Evolutionary conservation across 2,797 vertebrate species (phyloP).

Genomic region (Spondyliosoma cantharus): DNA sequence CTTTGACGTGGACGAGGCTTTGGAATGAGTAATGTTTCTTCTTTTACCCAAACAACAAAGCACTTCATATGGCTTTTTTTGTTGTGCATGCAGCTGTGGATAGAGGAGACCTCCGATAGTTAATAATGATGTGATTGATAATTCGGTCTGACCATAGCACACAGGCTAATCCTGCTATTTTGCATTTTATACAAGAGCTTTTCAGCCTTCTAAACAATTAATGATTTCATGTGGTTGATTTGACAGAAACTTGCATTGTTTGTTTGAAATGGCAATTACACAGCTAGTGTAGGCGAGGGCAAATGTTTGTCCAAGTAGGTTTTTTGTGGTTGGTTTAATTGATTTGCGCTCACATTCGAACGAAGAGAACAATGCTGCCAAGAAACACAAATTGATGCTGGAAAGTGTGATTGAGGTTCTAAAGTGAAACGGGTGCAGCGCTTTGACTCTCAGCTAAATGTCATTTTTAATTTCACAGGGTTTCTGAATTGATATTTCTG

Average conservation of each 20-base stretch:
- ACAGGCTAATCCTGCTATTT: slow-evolving; percentile 5
- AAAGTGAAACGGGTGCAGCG: neutral
- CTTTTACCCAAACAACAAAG: neutral
- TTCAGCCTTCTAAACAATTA: neutral
- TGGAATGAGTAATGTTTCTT: neutral
- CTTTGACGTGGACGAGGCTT: neutral
- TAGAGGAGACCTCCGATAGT: neutral
- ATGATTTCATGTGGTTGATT: neutral
- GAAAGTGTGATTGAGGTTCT: neutral
- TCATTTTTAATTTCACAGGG: neutral
- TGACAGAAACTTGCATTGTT: neutral
- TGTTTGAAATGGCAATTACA: neutral
- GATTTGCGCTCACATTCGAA: neutral
- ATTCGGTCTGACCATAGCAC: slow-evolving; percentile 11
- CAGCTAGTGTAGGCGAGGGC: neutral
- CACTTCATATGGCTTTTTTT: neutral
- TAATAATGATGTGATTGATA: neutral
- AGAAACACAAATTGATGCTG: neutral
- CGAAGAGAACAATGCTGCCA: neutral
- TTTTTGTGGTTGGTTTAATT: slow-evolving; percentile 3
- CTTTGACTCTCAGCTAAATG: neutral
- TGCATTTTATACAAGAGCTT: slow-evolving; percentile 12
- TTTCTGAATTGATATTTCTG: neutral
- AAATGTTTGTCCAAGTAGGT: neutral
- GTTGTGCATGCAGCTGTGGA: neutral